Base-by-base conservation (phyloP, 2,113 vertebrate species). In the Panthera uncia region DNA sequence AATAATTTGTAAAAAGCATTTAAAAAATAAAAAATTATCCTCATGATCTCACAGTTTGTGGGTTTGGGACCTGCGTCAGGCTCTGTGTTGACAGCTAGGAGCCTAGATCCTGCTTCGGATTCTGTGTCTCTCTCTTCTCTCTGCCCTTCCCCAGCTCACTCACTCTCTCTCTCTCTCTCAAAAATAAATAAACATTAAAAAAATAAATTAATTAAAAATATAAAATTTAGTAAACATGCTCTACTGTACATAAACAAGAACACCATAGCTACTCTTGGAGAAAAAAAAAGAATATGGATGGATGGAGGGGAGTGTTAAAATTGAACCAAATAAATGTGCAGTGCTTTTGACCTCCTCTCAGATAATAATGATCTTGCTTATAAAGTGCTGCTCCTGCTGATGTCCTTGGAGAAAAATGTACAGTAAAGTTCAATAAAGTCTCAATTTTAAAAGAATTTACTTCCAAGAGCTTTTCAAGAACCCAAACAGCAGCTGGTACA, bases 361-460 rank as follows among this genome's bases (percentile, higher is more conserved):
- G 48, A 88, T 96, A 97, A 98, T 92, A 94, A 81, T 81, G 79
- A 87, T 92, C 45, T 86, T 96, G 93, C 31, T 95, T 84, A 74
- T 89, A 95, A 97, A 97, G 94, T 96, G 15, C 52, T 71, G 10
- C 31, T 90, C 31, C 31, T 95, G 48, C 74, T 92, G 91, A 92
- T 94, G 80, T 94, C 89, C 91, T 94, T 98, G 84, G 74, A 69
- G 52, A 23, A 55, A 95, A 94, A 90, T 95, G 88, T 36, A 93
- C 86, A 95, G 90, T 71, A 92, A 94, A 92, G 83, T 89, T 89
- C 89, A 96, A 82, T 82, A 96, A 94, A 63, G 66, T 95, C 89
- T 94, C 50, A 73, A 89, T 95, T 97, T 95, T 95, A 74, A 94
- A 92, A 82, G 45, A 98, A 90, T 78, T 81, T 52, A 65, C 33